phyloP scores from a whole-genome alignment of 2,797 vertebrate genomes.

The Anisognathus igniventris region DNA sequence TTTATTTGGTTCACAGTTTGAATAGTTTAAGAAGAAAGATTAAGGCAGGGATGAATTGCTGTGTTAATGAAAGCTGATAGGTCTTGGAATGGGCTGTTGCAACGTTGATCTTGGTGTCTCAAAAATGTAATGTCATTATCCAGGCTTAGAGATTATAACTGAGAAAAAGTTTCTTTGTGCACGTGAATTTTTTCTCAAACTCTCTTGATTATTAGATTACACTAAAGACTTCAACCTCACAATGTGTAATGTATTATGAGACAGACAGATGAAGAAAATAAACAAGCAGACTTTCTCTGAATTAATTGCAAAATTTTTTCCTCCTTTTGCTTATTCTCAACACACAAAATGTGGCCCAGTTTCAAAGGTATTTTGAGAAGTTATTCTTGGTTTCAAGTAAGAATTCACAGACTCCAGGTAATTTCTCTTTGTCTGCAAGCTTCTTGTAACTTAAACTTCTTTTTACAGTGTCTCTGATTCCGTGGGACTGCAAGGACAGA shows the following conservation, averaged over 20 bases:
- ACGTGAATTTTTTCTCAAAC: not conserved
- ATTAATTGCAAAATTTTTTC: not conserved
- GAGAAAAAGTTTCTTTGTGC: not conserved
- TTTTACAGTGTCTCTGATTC: not conserved
- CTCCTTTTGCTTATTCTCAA: not conserved
- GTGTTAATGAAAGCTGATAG: slow-evolving; percentile 38
- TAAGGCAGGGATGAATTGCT: slow-evolving; percentile 9
- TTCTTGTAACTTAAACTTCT: not conserved
- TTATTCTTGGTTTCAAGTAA: not conserved
- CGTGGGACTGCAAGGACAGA: not conserved
- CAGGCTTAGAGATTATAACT: slow-evolving; percentile 1
- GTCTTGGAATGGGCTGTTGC: not conserved
- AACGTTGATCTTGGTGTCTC: not conserved
- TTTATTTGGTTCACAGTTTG: slow-evolving; percentile 27
- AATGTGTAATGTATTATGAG: not conserved
- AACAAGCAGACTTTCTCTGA: not conserved
- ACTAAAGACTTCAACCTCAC: not conserved
- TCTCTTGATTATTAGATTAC: not conserved
- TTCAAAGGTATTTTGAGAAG: not conserved
- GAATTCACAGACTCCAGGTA: not conserved
- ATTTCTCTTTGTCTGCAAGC: not conserved
- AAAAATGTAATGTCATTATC: not conserved
- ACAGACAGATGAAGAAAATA: not conserved
- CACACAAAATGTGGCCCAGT: not conserved
- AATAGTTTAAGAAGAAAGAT: slow-evolving; percentile 27